Conservation (phyloP, 2,113 vertebrate genomes). For the Sterna hirundo region DNA sequence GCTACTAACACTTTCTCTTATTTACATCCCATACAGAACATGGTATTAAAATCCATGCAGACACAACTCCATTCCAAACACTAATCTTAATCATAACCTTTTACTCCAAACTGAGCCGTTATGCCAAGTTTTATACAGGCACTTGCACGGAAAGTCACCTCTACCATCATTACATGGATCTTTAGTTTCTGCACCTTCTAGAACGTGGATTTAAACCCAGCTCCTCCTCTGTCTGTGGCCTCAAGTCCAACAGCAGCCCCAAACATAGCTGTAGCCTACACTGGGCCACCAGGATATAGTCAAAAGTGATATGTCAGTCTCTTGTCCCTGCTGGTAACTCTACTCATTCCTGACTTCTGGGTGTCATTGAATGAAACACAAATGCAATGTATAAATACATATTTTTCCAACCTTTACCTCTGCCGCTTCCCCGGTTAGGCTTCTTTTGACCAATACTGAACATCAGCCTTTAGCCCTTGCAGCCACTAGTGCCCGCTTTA, state of each 20-base stretch:
- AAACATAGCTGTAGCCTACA: neutral
- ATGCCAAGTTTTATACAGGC: neutral
- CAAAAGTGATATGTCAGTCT: rapidly evolving
- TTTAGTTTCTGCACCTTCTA: neutral
- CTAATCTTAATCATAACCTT: neutral
- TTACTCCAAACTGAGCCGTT: neutral
- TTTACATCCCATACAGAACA: neutral
- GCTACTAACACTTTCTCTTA: neutral
- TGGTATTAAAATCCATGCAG: neutral
- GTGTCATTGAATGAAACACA: neutral
- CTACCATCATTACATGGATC: neutral
- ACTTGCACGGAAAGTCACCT: neutral
- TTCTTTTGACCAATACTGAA: neutral
- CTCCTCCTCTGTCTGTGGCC: neutral
- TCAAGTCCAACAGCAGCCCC: neutral
- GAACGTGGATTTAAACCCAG: neutral
- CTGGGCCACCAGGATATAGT: neutral
- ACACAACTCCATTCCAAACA: neutral
- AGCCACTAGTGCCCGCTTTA: neutral
- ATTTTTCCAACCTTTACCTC: neutral
- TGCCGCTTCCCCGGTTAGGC: neutral
- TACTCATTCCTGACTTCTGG: neutral
- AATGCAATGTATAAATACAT: neutral
- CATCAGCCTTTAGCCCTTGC: neutral
- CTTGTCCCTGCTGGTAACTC: neutral